These are phyloP conservation scores for Phycodurus eques DNA, from an alignment of 2,113 vertebrate genomes.

Conservation along the genomic window DNA sequence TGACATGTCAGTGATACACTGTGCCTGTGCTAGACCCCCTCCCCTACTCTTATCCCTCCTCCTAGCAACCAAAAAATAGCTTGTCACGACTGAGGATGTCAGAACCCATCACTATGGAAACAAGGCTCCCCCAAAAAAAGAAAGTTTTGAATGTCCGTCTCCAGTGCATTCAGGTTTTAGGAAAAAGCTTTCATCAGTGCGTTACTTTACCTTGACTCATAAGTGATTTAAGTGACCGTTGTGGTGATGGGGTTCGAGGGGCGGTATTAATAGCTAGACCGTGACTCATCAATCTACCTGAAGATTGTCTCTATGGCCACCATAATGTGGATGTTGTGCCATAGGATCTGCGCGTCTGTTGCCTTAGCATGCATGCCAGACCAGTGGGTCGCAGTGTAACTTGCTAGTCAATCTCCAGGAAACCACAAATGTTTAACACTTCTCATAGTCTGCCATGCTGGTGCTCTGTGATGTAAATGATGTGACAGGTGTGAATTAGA, in stretches of 20 bases:
- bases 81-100: conserved; percentile 61
- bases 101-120: conserved; percentile 75
- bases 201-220: background rate
- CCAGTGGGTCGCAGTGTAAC: background rate
- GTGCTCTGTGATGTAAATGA: no score
- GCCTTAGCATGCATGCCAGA: background rate
- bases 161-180: conserved; percentile 64
- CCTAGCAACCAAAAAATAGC: conserved; percentile 44
- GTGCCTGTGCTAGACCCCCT: background rate
- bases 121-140: conserved; percentile 45
- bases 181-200: conserved; percentile 41
- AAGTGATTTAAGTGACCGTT: background rate
- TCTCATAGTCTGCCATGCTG: background rate
- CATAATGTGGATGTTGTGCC: background rate
- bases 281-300: conserved; percentile 3
- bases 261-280: background rate
- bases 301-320: background rate
- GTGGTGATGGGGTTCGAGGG: background rate
- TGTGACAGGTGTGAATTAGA: no score
- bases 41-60: conserved; percentile 10
- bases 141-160: conserved; percentile 64
- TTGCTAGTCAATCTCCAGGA: background rate
- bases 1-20: background rate
- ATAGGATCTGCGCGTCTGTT: background rate
- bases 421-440: background rate